phyloP scores from a whole-genome alignment of 2,113 vertebrate species.

The crab-eating macaque (Macaca fascicularis) region DNA sequence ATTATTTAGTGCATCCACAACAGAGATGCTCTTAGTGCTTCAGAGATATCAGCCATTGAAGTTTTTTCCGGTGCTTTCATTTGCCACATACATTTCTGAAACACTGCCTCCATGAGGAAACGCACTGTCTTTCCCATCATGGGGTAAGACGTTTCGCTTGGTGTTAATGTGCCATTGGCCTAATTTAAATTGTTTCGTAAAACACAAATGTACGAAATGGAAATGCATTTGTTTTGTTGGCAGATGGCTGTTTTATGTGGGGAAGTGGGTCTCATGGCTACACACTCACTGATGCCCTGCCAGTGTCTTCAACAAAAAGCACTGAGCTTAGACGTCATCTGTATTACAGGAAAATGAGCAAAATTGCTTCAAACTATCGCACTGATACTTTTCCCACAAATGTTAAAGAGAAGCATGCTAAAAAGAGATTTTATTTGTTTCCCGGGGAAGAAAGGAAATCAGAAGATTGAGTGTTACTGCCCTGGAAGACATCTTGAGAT shows the following conservation, averaged over 20 bases:
- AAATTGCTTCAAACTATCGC: neutral
- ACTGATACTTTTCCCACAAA: neutral
- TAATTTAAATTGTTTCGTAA: slow-evolving; percentile 61
- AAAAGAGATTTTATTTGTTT: neutral
- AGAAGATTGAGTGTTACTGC: neutral
- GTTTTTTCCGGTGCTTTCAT: neutral
- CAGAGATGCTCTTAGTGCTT: neutral
- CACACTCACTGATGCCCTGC: neutral
- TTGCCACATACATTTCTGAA: neutral
- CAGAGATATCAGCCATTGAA: neutral
- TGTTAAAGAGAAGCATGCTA: neutral
- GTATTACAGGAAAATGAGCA: neutral
- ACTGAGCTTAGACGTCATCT: neutral
- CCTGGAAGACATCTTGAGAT: neutral
- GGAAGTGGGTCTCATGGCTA: neutral
- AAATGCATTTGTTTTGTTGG: slow-evolving; percentile 22
- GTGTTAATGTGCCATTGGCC: slow-evolving; percentile 35
- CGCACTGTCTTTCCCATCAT: neutral
- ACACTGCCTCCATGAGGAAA: neutral
- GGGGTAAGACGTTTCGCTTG: neutral
- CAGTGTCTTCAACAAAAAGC: neutral
- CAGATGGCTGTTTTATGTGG: neutral
- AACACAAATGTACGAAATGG: slow-evolving; percentile 43
- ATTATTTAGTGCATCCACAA: neutral
- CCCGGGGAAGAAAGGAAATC: neutral